Conservation (phyloP, 2,797 vertebrate genomes). For the Aulostomus chinensis region DNA sequence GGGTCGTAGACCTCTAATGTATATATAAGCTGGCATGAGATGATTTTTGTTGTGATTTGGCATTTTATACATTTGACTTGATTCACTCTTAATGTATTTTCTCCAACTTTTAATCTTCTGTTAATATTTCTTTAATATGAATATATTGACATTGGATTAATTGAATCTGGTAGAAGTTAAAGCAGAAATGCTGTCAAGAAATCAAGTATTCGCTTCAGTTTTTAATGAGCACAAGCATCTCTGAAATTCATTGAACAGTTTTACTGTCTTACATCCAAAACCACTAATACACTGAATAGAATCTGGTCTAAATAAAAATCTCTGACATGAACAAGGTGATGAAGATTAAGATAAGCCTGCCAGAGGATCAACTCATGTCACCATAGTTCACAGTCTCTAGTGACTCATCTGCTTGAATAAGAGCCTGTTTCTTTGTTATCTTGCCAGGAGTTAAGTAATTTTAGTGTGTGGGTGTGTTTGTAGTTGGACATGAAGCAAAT, state of each 20-base stretch:
- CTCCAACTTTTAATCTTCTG: too few species aligned
- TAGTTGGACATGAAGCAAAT: conserved; percentile 20
- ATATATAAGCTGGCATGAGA: too few species aligned
- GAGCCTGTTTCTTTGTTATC: background rate
- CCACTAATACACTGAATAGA: conserved; percentile 1
- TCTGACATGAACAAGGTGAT: background rate
- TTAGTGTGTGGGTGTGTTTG: conserved; percentile 9
- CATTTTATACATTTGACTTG: too few species aligned
- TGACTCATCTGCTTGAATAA: background rate
- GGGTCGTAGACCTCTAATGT: too few species aligned
- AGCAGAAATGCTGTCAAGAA: too few species aligned
- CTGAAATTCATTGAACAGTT: background rate
- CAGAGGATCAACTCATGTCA: conserved; percentile 21
- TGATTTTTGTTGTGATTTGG: too few species aligned
- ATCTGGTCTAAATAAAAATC: conserved; percentile 4
- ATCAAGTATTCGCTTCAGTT: too few species aligned
- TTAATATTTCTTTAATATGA: too few species aligned
- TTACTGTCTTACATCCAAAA: conserved; percentile 6
- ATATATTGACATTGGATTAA: too few species aligned
- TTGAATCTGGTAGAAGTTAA: too few species aligned
- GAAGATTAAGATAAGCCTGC: conserved; percentile 9
- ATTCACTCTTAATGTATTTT: too few species aligned
- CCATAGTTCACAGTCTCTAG: background rate
- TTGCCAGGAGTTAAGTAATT: conserved; percentile 6
- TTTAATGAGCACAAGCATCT: too few species aligned